These are phyloP conservation scores for Chrysolina americana DNA, from an alignment of 2,888 invertebrate genomes.

Conservation along the genomic window DNA sequence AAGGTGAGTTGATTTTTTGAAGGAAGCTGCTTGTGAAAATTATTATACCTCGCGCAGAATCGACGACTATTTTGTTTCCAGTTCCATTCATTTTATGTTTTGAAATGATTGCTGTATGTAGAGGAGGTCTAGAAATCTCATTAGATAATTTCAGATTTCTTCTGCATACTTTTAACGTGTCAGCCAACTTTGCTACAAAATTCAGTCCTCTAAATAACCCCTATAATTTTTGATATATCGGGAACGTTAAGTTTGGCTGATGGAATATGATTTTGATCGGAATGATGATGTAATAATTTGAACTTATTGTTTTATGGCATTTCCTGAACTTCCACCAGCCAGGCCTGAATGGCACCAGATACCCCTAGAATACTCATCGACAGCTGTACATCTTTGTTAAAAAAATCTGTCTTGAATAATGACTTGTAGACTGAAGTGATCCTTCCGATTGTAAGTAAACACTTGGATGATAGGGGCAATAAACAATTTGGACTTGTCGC, in stretches of 20 bases:
- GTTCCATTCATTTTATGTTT: constrained; percentile 8
- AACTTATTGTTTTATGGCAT: not conserved
- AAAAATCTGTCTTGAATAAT: too few species aligned
- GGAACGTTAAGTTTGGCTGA: not conserved
- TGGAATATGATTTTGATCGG: not conserved
- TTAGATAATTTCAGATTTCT: not conserved
- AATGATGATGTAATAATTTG: not conserved
- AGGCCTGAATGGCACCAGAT: not conserved
- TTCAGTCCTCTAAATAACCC: not conserved
- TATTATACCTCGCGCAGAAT: not conserved
- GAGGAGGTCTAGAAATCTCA: constrained; percentile 9
- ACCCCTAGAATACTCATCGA: not conserved
- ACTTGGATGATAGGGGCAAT: not conserved
- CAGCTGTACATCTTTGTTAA: not conserved
- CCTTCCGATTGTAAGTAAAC: too few species aligned
- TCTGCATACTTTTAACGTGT: constrained; percentile 15
- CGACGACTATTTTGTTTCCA: constrained; percentile 1
- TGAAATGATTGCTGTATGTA: constrained; percentile 1
- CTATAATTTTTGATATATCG: too few species aligned
- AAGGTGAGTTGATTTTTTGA: not conserved
- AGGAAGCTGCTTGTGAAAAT: not conserved
- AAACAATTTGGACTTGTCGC: not conserved
- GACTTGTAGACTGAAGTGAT: too few species aligned
- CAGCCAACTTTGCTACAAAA: not conserved
- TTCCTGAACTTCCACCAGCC: not conserved